Conservation (phyloP, 2,797 vertebrate genomes). For the Darevskia mixta region DNA sequence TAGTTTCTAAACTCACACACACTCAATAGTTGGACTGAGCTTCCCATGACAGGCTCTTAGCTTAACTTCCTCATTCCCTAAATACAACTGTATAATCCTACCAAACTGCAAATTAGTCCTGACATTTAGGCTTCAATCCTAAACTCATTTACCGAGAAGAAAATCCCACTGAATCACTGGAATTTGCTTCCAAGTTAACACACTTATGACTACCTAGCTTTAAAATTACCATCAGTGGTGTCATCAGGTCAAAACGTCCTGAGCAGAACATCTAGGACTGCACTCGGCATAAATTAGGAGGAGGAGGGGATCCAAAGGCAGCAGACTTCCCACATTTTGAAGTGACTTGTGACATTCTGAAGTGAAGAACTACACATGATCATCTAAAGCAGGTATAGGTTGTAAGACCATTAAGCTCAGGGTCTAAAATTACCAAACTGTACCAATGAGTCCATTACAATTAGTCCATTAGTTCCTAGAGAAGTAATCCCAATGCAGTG, state of each 20-base stretch:
- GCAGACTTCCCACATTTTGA: too few relatives aligned
- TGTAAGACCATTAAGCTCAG: too few relatives aligned
- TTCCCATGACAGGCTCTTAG: neutral
- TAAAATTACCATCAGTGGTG: neutral
- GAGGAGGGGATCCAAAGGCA: too few relatives aligned
- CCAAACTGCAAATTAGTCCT: neutral
- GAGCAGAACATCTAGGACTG: too few relatives aligned
- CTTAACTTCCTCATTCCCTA: neutral
- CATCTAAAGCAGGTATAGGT: too few relatives aligned
- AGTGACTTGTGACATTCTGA: too few relatives aligned
- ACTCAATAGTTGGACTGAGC: neutral
- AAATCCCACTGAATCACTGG: neutral
- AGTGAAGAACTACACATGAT: too few relatives aligned
- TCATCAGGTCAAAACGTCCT: too few relatives aligned
- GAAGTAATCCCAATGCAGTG: neutral
- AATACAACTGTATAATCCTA: neutral
- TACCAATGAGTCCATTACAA: too few relatives aligned
- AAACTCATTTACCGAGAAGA: neutral
- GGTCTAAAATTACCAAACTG: too few relatives aligned
- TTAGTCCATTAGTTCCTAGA: neutral
- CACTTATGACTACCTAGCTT: neutral
- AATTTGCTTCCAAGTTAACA: neutral
- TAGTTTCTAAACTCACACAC: neutral
- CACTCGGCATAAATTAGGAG: too few relatives aligned
- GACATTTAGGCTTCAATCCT: neutral